These are phyloP conservation scores for Perodicticus potto DNA, from an alignment of 2,797 vertebrate genomes.

Conservation along the genomic window DNA sequence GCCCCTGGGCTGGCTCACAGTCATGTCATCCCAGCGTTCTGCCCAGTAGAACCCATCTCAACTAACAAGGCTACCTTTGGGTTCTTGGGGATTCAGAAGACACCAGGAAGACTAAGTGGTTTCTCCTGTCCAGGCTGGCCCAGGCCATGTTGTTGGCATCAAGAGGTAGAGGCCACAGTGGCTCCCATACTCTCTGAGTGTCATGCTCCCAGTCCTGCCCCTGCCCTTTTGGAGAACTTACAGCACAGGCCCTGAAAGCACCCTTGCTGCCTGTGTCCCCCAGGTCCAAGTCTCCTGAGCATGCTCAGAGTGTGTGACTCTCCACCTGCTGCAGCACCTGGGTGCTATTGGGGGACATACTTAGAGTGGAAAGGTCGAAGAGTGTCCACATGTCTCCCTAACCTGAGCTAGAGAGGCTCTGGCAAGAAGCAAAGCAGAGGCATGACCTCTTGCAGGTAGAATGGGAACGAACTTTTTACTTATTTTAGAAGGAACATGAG, in stretches of 20 bases:
- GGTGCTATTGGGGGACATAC: not conserved
- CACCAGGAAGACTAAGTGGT: not conserved
- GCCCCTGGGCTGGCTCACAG: not conserved
- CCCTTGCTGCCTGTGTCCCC: not conserved
- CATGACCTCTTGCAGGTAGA: not conserved
- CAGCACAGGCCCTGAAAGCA: not conserved
- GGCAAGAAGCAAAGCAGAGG: not conserved
- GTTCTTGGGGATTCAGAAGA: not conserved
- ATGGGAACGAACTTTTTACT: not conserved
- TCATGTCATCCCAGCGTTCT: not conserved
- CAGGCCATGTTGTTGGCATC: not conserved
- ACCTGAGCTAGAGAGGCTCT: not conserved
- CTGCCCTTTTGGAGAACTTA: not conserved
- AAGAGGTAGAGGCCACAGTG: not conserved
- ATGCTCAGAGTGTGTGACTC: too few relatives aligned
- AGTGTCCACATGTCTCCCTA: too few relatives aligned
- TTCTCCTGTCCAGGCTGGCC: not conserved
- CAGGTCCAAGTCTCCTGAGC: too few relatives aligned
- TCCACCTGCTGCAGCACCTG: not conserved
- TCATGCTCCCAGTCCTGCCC: not conserved
- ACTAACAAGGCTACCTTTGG: accelerated
- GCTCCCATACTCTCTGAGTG: too few relatives aligned
- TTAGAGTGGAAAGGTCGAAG: not conserved
- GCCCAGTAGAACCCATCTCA: not conserved
- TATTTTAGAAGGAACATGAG: not conserved